Evolutionary conservation across 2,888 invertebrate genomes (phyloP).

Genomic region (Piscicola geometra): DNA sequence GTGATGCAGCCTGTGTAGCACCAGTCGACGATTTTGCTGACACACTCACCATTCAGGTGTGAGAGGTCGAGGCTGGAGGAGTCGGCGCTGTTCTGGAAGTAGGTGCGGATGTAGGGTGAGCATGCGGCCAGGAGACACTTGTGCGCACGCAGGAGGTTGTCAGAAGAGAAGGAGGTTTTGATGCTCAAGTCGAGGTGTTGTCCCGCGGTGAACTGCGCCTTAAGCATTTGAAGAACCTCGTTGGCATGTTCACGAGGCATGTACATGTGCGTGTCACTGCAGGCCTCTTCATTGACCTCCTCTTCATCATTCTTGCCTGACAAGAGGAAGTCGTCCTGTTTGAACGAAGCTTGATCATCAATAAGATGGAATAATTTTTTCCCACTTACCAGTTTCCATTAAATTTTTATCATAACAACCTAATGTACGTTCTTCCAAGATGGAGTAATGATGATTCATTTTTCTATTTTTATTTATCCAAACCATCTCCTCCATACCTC

Average conservation of each 20-base stretch:
- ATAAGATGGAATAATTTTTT: too few relatives aligned
- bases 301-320: neutral
- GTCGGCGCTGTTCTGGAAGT: neutral
- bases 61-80: constrained; percentile 6
- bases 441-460: too few relatives aligned
- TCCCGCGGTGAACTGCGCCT: neutral
- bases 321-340: too few relatives aligned
- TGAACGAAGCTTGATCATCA: too few relatives aligned
- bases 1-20: neutral
- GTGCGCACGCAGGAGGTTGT: neutral
- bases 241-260: neutral
- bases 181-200: constrained; percentile 11
- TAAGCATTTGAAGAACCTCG: neutral
- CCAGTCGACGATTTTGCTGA: constrained; percentile 50
- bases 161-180: neutral
- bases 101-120: constrained; percentile 9
- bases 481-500: too few relatives aligned
- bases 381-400: too few relatives aligned
- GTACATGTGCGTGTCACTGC: neutral
- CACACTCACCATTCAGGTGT: neutral
- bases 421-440: too few relatives aligned
- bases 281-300: neutral
- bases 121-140: constrained; percentile 13
- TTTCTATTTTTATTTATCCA: too few relatives aligned
- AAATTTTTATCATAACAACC: too few relatives aligned